Percentiles rank a stretch among this genome's conserved stretches.
phyloP scores from a whole-genome alignment of 2,113 vertebrate species.

The Ciconia boyciana region DNA sequence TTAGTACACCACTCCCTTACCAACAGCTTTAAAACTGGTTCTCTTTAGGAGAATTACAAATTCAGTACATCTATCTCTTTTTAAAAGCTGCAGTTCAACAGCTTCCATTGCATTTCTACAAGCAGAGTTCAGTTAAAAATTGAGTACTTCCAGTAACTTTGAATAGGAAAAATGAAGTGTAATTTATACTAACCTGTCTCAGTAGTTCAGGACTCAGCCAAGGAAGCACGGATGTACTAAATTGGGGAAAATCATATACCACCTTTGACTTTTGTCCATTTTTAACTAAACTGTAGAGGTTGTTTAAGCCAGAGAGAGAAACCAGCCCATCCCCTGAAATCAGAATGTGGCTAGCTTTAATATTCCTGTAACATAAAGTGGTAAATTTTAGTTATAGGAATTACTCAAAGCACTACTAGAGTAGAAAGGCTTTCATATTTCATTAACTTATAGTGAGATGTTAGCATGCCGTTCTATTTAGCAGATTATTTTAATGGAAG shows the following conservation, averaged over 20 bases:
- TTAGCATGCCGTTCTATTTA: not conserved
- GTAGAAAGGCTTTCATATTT: not conserved
- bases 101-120: not conserved
- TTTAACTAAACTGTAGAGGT: constrained; percentile 91
- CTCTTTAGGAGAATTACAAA: not conserved
- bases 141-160: not conserved
- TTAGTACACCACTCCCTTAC: not conserved
- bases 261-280: constrained; percentile 87
- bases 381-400: constrained; percentile 53
- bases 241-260: constrained; percentile 92
- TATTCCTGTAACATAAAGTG: constrained; percentile 83
- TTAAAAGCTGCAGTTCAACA: not conserved
- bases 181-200: constrained; percentile 85
- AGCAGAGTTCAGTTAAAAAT: not conserved
- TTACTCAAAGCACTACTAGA: not conserved
- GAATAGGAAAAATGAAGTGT: constrained; percentile 15
- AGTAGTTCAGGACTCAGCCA: constrained; percentile 98
- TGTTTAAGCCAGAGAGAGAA: constrained; percentile 91
- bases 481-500: not conserved
- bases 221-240: constrained; percentile 91
- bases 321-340: constrained; percentile 92
- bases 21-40: not conserved
- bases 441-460: not conserved
- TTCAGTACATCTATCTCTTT: not conserved
- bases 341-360: constrained; percentile 98